Percentiles rank a stretch among this genome's conserved stretches.
These are phyloP conservation scores for Sitta europaea DNA, from an alignment of 2,113 vertebrate genomes.

Conservation along the genomic window DNA sequence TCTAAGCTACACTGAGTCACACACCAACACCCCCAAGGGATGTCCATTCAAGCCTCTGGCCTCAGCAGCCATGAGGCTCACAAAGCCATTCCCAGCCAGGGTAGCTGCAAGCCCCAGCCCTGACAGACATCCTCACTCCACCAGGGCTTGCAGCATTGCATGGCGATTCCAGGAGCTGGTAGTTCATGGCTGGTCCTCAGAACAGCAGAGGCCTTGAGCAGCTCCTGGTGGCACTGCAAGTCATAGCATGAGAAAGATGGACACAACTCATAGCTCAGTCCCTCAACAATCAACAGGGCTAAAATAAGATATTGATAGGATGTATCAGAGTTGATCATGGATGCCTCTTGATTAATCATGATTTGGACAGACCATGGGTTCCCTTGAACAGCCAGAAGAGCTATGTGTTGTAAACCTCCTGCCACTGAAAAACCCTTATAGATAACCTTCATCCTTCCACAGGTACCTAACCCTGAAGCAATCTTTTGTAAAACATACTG, in stretches of 20 bases:
- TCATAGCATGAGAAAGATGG: neutral
- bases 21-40: neutral
- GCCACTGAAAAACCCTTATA: neutral
- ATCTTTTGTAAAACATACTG: neutral
- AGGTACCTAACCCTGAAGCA: neutral
- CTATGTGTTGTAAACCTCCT: neutral
- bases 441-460: neutral
- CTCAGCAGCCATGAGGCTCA: neutral
- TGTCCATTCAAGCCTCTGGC: neutral
- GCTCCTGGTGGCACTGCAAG: rapidly evolving
- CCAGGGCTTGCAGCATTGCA: neutral
- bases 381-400: neutral
- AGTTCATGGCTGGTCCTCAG: rapidly evolving
- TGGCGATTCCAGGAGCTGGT: neutral
- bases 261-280: neutral
- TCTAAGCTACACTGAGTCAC: neutral
- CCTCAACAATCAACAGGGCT: neutral
- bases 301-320: neutral
- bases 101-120: neutral
- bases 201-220: neutral
- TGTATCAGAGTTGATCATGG: neutral
- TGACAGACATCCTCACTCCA: neutral
- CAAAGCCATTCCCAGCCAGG: neutral
- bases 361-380: neutral
- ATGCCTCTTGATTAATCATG: neutral